These are phyloP conservation scores for Pocillopora verrucosa DNA, from an alignment of 64 coral and sea anemone species.

Conservation along the genomic window DNA sequence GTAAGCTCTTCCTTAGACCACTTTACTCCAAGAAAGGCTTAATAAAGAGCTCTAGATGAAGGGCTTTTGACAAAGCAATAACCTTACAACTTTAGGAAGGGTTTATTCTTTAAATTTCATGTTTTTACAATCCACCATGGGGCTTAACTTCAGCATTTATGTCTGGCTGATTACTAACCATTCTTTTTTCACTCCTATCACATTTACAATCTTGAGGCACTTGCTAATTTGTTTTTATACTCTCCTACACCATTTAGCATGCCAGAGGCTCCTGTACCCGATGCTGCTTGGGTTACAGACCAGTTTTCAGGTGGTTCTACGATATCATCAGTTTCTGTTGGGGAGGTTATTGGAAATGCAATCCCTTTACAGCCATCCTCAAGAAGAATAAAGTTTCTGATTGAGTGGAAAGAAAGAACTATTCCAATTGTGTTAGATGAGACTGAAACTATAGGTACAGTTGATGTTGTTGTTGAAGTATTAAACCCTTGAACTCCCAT, in stretches of 20 bases:
- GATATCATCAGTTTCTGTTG: constrained; percentile 24
- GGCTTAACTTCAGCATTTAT: too few species aligned
- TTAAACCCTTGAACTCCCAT: background rate
- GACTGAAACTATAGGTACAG: constrained; percentile 79
- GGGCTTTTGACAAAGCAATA: too few species aligned
- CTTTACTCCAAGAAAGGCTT: too few species aligned
- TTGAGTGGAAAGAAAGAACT: constrained; percentile 94
- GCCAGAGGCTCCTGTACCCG: background rate
- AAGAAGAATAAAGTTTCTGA: constrained; percentile 79
- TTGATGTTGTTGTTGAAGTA: background rate
- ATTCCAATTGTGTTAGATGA: constrained; percentile 85
- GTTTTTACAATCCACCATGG: too few species aligned
- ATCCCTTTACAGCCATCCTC: constrained; percentile 57
- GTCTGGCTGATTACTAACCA: too few species aligned
- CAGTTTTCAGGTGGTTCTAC: background rate
- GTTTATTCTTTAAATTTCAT: too few species aligned
- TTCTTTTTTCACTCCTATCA: too few species aligned
- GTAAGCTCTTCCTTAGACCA: too few species aligned
- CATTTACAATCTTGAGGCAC: background rate
- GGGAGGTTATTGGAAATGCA: constrained; percentile 63
- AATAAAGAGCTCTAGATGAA: too few species aligned
- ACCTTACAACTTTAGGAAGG: too few species aligned
- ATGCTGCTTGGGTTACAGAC: background rate
- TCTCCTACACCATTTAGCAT: background rate
- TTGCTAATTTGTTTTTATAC: background rate